phyloP scores from a whole-genome alignment of 1,140 invertebrate genomes.

The Hetaerina americana region DNA sequence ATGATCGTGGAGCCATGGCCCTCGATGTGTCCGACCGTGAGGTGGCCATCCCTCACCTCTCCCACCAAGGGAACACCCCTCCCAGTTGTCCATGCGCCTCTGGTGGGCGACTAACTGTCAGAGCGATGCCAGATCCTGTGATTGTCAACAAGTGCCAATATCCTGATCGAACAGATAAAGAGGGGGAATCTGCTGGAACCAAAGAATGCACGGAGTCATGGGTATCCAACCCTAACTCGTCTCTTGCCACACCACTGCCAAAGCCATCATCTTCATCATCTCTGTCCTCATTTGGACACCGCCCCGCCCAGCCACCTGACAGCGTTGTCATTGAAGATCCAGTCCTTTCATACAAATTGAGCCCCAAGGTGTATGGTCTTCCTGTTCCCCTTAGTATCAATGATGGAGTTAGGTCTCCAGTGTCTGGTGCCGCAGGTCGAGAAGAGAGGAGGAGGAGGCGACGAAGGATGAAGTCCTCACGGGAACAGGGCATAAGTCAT shows the following conservation, averaged over 20 bases:
- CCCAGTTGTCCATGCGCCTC: conserved; percentile 20
- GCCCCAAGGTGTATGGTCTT: conserved; percentile 39
- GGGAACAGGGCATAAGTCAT: conserved; percentile 19
- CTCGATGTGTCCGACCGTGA: background rate
- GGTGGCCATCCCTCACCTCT: background rate
- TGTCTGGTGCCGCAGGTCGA: background rate
- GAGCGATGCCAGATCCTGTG: conserved; percentile 35
- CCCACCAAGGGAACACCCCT: conserved; percentile 13
- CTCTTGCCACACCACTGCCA: background rate
- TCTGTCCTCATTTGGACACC: background rate
- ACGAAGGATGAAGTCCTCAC: background rate
- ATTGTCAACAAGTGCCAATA: conserved; percentile 12
- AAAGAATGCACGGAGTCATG: conserved; percentile 9
- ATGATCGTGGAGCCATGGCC: conserved; percentile 50
- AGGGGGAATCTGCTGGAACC: background rate
- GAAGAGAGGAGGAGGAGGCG: background rate
- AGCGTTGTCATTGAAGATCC: conserved; percentile 6
- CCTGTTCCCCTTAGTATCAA: conserved; percentile 13
- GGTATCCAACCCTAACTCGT: background rate
- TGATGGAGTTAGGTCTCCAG: background rate
- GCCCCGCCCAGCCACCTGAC: background rate
- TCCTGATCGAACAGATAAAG: conserved; percentile 2
- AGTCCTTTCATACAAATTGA: conserved; percentile 19
- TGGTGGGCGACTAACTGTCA: conserved; percentile 38
- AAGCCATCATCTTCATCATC: background rate